Evolutionary conservation across 2,888 invertebrate species (phyloP), one percentile per base, ranked within the genome.

Genomic region (Ecdyonurus torrentis): DNA sequence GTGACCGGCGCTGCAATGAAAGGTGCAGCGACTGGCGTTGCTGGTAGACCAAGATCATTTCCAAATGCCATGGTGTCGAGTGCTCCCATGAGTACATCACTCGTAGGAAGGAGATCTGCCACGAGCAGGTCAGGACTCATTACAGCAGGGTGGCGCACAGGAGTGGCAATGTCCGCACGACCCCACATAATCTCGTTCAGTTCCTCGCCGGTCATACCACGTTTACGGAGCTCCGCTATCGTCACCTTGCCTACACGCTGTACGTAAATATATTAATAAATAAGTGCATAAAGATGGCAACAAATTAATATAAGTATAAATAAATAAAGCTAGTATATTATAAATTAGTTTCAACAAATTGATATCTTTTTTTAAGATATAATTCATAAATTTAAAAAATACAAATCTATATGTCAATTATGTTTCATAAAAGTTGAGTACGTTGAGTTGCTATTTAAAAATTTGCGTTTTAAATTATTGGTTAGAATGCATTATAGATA

Each of bases 121-220:
- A 5, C 55, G 7, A 55, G 55, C n/a, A 20, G 19, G 55, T 55
- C 55, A 7, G 55, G 55, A 20, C n/a, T 55, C 37, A 37, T 37
- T 5, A 15, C 37, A 5, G 5, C 7, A 15, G 37, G 37, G 55
- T 55, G 10, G 75, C 89, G 87, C 18, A 89, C 84, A 0, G 92
- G 92, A 2, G 91, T 91, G 7, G 89, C 89, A 67, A 92, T 89
- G 1, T 91, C 91, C 37, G 89, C 89, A 25, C 91, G 80, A 18
- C 91, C 92, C 92, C 93, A 93, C 91, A 93, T 93, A 53, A 92
- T 78, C 59, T 87, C 81, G 2, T 91, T 79, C 75, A 93, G 79
- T 72, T 91, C 87, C 74, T 93, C 92, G 0, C 92, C 92, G 2
- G 88, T 89, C 79, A 92, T 85, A 37, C 87, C 87, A 62, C 89